These are phyloP conservation scores for Psephotus haematonotus DNA, from an alignment of 2,113 vertebrate species.

Conservation along the genomic window DNA sequence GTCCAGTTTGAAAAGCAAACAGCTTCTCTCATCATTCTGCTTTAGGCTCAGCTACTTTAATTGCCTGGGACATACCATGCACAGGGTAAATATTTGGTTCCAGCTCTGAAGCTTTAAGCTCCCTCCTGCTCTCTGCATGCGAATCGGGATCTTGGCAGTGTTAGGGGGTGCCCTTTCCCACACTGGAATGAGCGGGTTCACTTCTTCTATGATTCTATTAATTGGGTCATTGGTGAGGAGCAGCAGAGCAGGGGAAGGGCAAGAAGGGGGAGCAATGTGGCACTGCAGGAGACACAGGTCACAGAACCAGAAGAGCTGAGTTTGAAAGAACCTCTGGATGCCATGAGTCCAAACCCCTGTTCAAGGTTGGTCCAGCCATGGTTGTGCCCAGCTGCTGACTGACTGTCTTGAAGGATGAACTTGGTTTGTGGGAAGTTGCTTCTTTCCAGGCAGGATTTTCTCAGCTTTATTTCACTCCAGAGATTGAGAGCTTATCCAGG, in stretches of 20 bases:
- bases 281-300: neutral
- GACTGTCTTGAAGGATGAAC: neutral
- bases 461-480: neutral
- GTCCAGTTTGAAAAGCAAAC: conserved; percentile 9
- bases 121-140: rapidly evolving
- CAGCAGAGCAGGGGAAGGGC: neutral
- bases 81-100: conserved; percentile 18
- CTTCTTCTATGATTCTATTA: neutral
- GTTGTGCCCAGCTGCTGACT: neutral
- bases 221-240: neutral
- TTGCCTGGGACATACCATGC: neutral
- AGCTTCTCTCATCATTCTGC: neutral
- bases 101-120: neutral
- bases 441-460: neutral
- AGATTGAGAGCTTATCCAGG: neutral
- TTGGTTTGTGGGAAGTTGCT: neutral
- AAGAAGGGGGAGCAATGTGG: rapidly evolving
- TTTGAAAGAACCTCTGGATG: neutral
- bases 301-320: neutral
- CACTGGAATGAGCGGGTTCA: rapidly evolving
- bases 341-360: neutral
- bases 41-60: neutral
- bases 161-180: neutral
- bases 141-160: rapidly evolving
- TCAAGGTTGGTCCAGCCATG: neutral